phyloP scores from a whole-genome alignment of 2,113 vertebrate species.

The Strix uralensis region DNA sequence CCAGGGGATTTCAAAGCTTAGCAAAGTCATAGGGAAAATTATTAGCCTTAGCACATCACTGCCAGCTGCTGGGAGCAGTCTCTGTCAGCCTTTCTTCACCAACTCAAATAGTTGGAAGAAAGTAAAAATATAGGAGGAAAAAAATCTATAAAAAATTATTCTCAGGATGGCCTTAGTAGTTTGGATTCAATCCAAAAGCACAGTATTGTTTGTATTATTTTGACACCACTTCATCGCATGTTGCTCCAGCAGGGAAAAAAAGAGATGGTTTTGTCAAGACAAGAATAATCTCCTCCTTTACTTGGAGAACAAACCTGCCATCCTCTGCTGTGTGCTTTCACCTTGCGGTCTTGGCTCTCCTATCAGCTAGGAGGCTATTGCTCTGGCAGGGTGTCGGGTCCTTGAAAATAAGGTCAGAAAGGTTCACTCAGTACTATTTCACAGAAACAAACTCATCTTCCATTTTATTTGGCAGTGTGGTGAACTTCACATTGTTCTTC shows the following conservation, averaged over 20 bases:
- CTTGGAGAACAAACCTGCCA: not conserved
- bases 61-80: not conserved
- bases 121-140: not conserved
- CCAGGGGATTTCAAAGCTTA: not conserved
- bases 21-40: not conserved
- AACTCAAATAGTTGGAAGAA: not conserved
- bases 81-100: not conserved
- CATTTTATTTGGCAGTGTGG: not conserved
- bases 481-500: not conserved
- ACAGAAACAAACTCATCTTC: not conserved
- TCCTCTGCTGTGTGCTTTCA: not conserved
- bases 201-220: not conserved
- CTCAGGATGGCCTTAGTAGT: not conserved
- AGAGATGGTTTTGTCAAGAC: not conserved
- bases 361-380: not conserved
- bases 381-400: not conserved
- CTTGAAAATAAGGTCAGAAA: not conserved
- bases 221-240: not conserved
- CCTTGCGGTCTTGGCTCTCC: not conserved
- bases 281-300: not conserved
- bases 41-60: not conserved
- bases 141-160: not conserved
- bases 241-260: not conserved
- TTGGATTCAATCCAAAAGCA: not conserved
- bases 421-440: not conserved